Evolutionary conservation across 2,797 vertebrate species (phyloP).

Genomic region (Odontamblyopus rebecca): DNA sequence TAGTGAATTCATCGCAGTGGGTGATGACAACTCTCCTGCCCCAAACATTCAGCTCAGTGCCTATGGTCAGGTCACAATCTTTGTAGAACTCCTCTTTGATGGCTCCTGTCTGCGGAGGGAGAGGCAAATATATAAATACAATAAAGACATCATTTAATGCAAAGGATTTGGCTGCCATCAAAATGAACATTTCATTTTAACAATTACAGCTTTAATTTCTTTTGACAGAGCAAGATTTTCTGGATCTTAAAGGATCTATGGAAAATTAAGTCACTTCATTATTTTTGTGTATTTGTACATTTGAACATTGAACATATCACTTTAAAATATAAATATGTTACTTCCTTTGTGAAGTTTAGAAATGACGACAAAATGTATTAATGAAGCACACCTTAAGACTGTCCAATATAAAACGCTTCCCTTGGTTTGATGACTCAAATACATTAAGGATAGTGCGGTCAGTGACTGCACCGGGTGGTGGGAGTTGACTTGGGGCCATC

Average conservation of each 20-base stretch:
- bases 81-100: conserved; percentile 84
- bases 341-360: background rate
- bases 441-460: conserved; percentile 85
- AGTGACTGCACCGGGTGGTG: conserved; percentile 82
- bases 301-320: background rate
- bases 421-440: conserved; percentile 68
- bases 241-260: background rate
- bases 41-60: conserved; percentile 86
- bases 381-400: conserved; percentile 77
- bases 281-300: background rate
- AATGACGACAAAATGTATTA: background rate
- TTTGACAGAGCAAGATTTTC: background rate
- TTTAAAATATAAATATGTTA: background rate
- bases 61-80: conserved; percentile 86
- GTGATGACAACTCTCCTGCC: conserved; percentile 86
- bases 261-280: background rate
- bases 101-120: conserved; percentile 79
- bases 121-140: background rate
- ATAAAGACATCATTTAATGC: background rate
- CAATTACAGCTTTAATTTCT: background rate
- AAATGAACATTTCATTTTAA: background rate
- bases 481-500: conserved; percentile 63
- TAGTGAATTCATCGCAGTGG: conserved; percentile 93
- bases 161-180: background rate
- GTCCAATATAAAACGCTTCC: conserved; percentile 81